Percentiles rank a stretch among this genome's conserved stretches.
phyloP scores from a whole-genome alignment of 2,888 invertebrate species.

The Harpagoxenus sublaevis region DNA sequence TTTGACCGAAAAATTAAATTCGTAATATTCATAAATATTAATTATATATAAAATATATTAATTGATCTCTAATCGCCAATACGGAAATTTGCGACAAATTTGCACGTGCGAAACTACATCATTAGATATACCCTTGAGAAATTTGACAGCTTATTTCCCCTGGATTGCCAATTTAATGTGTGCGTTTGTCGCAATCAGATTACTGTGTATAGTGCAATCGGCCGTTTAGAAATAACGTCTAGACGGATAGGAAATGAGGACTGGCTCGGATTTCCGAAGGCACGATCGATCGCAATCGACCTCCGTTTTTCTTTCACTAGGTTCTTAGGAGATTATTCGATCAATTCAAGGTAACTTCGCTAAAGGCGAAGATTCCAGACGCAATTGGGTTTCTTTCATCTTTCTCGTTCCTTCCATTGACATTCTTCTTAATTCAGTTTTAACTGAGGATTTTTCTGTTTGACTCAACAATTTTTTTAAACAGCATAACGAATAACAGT shows the following conservation, averaged over 20 bases:
- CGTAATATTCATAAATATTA: neutral
- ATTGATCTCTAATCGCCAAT: neutral
- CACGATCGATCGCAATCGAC: slow-evolving; percentile 25
- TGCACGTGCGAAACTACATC: neutral
- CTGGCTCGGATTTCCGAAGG: slow-evolving; percentile 18
- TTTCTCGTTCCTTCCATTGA: neutral
- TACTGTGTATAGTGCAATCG: neutral
- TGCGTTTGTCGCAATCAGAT: neutral
- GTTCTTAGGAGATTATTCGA: slow-evolving; percentile 28
- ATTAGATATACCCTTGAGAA: neutral
- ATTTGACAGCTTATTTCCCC: slow-evolving; percentile 22
- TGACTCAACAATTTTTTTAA: neutral
- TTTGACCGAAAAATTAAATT: neutral
- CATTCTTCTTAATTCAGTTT: neutral
- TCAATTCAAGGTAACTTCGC: slow-evolving; percentile 14
- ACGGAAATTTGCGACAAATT: neutral
- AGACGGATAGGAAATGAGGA: slow-evolving; percentile 25
- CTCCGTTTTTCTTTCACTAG: slow-evolving; percentile 15
- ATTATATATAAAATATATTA: neutral
- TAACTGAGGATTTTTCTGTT: neutral
- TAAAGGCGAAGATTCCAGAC: neutral
- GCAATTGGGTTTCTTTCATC: neutral
- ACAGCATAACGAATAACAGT: neutral
- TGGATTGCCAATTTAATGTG: neutral
- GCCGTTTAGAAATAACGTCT: slow-evolving; percentile 18